Conservation (phyloP, 2,888 invertebrate species). For the Dione vanillae region DNA sequence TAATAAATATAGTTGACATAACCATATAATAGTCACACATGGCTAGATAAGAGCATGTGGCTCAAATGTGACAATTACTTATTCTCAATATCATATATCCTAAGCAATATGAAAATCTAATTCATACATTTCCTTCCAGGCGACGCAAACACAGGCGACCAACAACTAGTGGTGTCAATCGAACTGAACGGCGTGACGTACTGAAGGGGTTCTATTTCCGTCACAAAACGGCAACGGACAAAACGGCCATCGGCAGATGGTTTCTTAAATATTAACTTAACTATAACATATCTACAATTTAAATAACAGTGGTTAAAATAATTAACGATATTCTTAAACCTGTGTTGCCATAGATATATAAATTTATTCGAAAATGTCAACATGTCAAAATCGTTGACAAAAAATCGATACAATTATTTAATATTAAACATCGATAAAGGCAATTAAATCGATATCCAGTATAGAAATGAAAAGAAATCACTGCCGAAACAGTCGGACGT, state of each 20-base stretch:
- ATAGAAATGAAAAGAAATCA: constrained; percentile 50
- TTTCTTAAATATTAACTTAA: constrained; percentile 62
- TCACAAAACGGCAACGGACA: constrained; percentile 72
- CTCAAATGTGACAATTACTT: too few species aligned
- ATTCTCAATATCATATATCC: too few species aligned
- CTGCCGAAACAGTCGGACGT: constrained; percentile 62
- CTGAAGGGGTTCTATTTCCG: constrained; percentile 94
- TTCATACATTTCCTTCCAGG: constrained; percentile 81
- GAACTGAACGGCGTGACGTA: constrained; percentile 98
- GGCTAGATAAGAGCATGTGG: too few species aligned
- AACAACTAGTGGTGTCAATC: constrained; percentile 96
- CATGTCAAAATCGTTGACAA: background rate
- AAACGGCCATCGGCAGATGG: constrained; percentile 76
- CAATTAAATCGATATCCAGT: constrained; percentile 34
- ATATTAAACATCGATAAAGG: background rate
- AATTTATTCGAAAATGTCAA: constrained; percentile 4
- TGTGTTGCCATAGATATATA: constrained; percentile 5
- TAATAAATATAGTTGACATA: too few species aligned
- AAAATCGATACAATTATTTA: background rate
- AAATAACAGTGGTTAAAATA: background rate
- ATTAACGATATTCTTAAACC: background rate
- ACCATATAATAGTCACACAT: too few species aligned
- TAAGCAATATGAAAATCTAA: background rate
- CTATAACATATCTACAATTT: constrained; percentile 6
- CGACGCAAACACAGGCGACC: constrained; percentile 92